Conservation (phyloP, 2,113 vertebrate genomes). For the Lathamus discolor region DNA sequence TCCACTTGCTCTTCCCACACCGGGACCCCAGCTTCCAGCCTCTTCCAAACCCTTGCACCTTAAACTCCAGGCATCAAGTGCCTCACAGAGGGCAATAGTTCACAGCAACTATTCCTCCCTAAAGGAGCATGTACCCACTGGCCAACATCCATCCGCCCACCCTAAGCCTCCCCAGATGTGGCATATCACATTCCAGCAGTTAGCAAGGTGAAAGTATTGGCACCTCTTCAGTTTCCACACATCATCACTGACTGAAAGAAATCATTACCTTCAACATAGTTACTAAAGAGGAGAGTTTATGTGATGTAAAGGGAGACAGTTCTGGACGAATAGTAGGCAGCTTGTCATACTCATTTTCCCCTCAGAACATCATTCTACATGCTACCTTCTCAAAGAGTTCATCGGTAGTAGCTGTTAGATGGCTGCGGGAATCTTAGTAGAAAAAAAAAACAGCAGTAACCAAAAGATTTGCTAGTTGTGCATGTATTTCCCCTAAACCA, state of each 20-base stretch:
- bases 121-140: background rate
- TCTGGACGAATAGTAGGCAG: background rate
- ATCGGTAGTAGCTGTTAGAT: background rate
- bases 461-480: background rate
- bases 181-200: background rate
- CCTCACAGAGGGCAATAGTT: fast-evolving
- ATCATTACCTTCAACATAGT: background rate
- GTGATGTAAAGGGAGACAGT: background rate
- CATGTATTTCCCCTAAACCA: background rate
- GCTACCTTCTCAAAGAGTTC: background rate
- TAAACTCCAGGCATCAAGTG: background rate
- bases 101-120: background rate
- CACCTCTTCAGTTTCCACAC: constrained; percentile 16
- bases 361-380: background rate
- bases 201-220: background rate
- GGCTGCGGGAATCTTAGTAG: background rate
- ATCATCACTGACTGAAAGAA: background rate
- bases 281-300: background rate
- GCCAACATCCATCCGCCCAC: background rate
- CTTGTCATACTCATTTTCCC: background rate
- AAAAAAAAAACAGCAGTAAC: background rate
- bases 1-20: background rate
- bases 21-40: background rate
- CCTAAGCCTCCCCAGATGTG: background rate
- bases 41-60: background rate